Conservation (phyloP, 2,113 vertebrate genomes). For the Naja naja region DNA sequence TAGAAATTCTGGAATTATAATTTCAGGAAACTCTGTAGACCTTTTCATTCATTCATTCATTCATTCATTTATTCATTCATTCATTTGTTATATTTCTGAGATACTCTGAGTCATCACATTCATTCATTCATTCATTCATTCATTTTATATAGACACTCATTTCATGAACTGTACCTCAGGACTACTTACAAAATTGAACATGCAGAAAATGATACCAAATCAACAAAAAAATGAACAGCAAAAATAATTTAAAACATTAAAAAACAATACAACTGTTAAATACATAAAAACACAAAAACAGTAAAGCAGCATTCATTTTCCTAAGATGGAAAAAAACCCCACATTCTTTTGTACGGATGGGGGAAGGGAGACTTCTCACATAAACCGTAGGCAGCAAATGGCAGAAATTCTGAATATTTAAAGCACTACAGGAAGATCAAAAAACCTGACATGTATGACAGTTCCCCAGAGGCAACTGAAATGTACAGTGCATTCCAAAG, state of each 20-base stretch:
- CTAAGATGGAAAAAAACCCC: neutral
- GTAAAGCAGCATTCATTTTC: neutral
- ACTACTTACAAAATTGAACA: neutral
- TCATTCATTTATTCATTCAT: neutral
- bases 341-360: neutral
- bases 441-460: neutral
- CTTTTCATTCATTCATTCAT: neutral
- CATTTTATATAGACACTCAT: neutral
- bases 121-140: neutral
- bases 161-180: neutral
- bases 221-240: neutral
- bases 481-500: neutral
- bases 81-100: too few relatives aligned
- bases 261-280: neutral
- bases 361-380: neutral
- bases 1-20: neutral
- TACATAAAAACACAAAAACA: neutral
- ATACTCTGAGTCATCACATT: too few relatives aligned
- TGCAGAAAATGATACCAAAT: neutral
- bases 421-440: neutral
- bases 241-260: neutral
- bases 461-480: neutral
- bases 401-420: neutral
- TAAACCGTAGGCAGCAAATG: conserved; percentile 4
- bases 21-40: neutral